Conservation (phyloP, 2,113 vertebrate genomes). For the Puntigrus tetrazona region DNA sequence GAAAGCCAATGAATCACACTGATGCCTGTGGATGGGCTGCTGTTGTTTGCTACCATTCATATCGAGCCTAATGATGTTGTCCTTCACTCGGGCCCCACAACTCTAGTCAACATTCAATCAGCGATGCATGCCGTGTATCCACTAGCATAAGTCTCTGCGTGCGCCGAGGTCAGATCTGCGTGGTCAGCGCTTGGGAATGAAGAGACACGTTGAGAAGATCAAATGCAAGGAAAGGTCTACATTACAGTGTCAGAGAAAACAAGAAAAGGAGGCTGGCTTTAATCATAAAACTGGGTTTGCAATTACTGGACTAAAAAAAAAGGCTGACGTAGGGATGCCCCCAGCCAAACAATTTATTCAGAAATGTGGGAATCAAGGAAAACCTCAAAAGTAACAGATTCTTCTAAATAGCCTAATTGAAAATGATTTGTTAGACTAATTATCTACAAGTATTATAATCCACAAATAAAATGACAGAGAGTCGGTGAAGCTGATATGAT, state of each 20-base stretch:
- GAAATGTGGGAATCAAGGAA: neutral
- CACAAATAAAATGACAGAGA: neutral
- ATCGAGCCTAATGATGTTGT: constrained; percentile 73
- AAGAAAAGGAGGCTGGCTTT: neutral
- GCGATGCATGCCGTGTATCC: constrained; percentile 53
- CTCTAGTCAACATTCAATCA: constrained; percentile 57
- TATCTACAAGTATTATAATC: neutral
- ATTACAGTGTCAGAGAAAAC: neutral
- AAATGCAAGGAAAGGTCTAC: neutral
- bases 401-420: neutral
- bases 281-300: neutral
- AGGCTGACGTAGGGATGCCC: neutral
- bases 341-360: neutral
- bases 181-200: neutral
- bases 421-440: neutral
- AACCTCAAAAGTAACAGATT: neutral
- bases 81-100: constrained; percentile 63
- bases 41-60: constrained; percentile 64
- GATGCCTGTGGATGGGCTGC: constrained; percentile 69
- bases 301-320: neutral
- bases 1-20: constrained; percentile 70
- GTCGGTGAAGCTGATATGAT: neutral
- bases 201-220: neutral
- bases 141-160: neutral
- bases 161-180: neutral